Conservation (phyloP, 2,113 vertebrate genomes). For the Raja brachyura region DNA sequence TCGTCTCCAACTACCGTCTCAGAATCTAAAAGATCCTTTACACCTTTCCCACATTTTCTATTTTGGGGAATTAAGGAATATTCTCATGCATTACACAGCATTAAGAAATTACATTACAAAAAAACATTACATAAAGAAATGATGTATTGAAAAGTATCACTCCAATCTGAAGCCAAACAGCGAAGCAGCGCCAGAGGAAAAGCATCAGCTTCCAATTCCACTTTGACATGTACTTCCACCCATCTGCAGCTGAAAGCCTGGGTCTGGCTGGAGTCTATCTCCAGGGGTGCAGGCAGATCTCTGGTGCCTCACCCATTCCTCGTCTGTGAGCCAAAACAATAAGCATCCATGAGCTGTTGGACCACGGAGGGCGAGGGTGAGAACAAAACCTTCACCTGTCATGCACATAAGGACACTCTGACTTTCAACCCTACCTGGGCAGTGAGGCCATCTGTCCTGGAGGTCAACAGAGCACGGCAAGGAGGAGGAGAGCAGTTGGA, state of each 20-base stretch:
- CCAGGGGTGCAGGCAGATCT: background rate
- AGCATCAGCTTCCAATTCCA: background rate
- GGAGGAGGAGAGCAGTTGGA: conserved; percentile 6
- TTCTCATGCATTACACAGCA: background rate
- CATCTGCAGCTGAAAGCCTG: background rate
- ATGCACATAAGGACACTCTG: background rate
- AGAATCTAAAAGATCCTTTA: background rate
- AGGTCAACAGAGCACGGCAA: background rate
- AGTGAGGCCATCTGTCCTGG: background rate
- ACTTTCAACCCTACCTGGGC: background rate
- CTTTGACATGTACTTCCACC: background rate
- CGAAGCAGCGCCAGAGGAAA: background rate
- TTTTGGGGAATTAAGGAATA: background rate
- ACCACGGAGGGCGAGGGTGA: background rate
- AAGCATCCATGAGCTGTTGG: background rate
- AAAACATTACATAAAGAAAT: background rate
- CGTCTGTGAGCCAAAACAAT: conserved; percentile 4
- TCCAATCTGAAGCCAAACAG: background rate
- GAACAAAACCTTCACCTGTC: background rate
- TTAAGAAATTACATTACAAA: too few relatives aligned
- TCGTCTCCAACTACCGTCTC: background rate
- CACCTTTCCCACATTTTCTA: background rate
- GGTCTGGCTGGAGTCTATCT: background rate
- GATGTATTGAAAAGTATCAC: background rate
- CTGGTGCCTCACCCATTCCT: background rate